Percentiles rank a stretch among this genome's conserved stretches.
phyloP scores from a whole-genome alignment of 2,888 invertebrate species.

The Allolobophora icterica region DNA sequence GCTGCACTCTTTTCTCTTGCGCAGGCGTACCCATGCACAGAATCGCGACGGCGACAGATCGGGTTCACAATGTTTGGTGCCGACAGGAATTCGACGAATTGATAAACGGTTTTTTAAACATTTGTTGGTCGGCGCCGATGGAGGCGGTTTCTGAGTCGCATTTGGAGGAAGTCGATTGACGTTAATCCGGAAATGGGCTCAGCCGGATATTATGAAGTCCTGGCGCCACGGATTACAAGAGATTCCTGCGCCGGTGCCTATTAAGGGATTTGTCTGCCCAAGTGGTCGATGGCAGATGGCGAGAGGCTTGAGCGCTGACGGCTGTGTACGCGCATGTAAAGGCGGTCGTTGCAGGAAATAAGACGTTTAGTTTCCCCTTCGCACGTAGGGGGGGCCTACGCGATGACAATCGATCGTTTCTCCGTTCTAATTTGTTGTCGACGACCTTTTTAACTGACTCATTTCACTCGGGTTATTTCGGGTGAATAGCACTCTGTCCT shows the following conservation, averaged over 20 bases:
- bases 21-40: neutral
- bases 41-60: neutral
- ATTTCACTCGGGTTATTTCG: neutral
- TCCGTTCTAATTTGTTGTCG: neutral
- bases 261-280: neutral
- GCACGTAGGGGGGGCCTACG: too few species aligned
- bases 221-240: neutral
- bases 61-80: neutral
- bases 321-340: too few species aligned
- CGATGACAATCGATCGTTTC: neutral
- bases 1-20: neutral
- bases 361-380: neutral
- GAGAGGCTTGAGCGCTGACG: neutral
- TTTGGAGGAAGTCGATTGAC: slow-evolving; percentile 18
- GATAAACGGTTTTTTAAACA: neutral
- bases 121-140: slow-evolving; percentile 1
- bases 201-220: neutral
- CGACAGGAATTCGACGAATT: neutral
- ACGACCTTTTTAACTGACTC: neutral
- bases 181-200: slow-evolving; percentile 26
- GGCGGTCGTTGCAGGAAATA: neutral
- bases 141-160: neutral
- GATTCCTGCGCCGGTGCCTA: slow-evolving; percentile 4
- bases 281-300: neutral
- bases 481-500: neutral